A percentile compares a stretch with the other conserved stretches of the same genome.
phyloP scores from a whole-genome alignment of 2,888 invertebrate species.

The Drosophila rellima region DNA sequence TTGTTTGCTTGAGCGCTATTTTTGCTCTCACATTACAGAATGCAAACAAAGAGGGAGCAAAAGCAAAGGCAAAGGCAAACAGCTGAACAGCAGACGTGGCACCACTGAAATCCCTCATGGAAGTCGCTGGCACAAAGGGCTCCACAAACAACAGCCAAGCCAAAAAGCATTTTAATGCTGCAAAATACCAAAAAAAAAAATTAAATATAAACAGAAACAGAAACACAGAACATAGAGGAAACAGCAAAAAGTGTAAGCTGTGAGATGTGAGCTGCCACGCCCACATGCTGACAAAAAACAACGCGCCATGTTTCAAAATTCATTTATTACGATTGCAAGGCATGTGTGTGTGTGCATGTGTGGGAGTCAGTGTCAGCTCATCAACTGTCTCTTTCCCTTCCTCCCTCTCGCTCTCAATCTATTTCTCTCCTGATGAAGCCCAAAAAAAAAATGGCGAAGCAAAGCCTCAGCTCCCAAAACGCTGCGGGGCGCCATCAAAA shows the following conservation, averaged over 20 bases:
- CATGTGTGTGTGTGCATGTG: slow-evolving; percentile 27
- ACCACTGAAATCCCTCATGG: slow-evolving; percentile 66
- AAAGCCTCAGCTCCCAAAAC: slow-evolving; percentile 45
- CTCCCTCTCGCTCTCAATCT: not conserved
- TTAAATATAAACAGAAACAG: not conserved
- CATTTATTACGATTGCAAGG: slow-evolving; percentile 69
- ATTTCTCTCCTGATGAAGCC: slow-evolving; percentile 1
- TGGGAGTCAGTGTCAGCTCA: slow-evolving; percentile 55
- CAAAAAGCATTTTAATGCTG: slow-evolving; percentile 50
- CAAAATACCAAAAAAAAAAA: slow-evolving; percentile 17
- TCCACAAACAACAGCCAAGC: slow-evolving; percentile 15
- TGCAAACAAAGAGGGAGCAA: slow-evolving; percentile 51
- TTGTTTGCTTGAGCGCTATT: slow-evolving; percentile 62
- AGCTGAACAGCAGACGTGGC: slow-evolving; percentile 44
- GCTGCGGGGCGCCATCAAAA: slow-evolving; percentile 58
- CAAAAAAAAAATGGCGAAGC: slow-evolving; percentile 22
- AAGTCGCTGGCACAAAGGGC: slow-evolving; percentile 45
- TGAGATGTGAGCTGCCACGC: slow-evolving; percentile 49
- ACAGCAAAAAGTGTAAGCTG: slow-evolving; percentile 22
- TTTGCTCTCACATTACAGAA: slow-evolving; percentile 52
- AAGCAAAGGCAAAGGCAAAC: slow-evolving; percentile 40
- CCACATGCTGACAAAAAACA: slow-evolving; percentile 66
- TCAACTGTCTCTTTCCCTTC: slow-evolving; percentile 29
- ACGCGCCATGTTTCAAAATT: slow-evolving; percentile 69
- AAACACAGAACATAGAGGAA: slow-evolving; percentile 11